Conservation (phyloP, 2,888 invertebrate species). For the Agelastica alni region DNA sequence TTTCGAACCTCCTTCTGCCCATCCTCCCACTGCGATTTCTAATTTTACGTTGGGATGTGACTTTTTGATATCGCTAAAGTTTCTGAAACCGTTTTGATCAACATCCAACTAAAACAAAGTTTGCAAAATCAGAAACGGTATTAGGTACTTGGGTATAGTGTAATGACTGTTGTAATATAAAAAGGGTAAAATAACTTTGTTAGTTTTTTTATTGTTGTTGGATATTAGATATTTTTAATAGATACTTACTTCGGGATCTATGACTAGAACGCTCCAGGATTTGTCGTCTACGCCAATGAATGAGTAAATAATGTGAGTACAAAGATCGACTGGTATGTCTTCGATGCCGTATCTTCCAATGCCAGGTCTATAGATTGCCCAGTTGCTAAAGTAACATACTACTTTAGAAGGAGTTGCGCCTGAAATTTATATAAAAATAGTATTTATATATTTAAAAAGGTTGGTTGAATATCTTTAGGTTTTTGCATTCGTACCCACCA, state of each 20-base stretch:
- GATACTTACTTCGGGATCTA: slow-evolving; percentile 77
- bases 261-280: slow-evolving; percentile 74
- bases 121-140: slow-evolving; percentile 10
- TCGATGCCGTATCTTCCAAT: slow-evolving; percentile 81
- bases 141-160: neutral
- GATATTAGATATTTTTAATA: no score
- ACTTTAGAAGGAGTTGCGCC: slow-evolving; percentile 53
- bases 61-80: slow-evolving; percentile 75
- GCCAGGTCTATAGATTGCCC: slow-evolving; percentile 85
- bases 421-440: slow-evolving; percentile 20
- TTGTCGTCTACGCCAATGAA: slow-evolving; percentile 84
- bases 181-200: no score
- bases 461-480: no score
- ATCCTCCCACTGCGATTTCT: slow-evolving; percentile 84
- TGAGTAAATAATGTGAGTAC: slow-evolving; percentile 87
- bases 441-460: neutral
- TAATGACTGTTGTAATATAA: no score
- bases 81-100: slow-evolving; percentile 74
- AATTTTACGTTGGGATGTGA: slow-evolving; percentile 76
- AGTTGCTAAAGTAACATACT: slow-evolving; percentile 74
- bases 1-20: slow-evolving; percentile 88
- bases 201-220: no score
- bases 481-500: no score
- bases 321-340: slow-evolving; percentile 80
- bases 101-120: slow-evolving; percentile 66